phyloP scores from a whole-genome alignment of 2,888 invertebrate genomes.

The Alviniconcha strummeri region DNA sequence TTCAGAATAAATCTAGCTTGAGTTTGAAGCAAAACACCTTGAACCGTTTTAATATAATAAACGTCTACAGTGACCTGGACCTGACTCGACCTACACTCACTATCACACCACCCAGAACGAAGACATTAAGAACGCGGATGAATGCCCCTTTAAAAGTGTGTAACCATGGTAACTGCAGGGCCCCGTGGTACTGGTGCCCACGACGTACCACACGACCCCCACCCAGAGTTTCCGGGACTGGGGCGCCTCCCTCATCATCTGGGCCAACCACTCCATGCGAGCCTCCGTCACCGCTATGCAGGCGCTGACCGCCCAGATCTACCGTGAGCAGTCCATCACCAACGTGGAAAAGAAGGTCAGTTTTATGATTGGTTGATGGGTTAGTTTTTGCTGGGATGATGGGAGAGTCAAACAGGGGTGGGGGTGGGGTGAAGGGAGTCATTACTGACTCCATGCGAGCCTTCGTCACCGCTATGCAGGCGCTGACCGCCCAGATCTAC shows the following conservation, averaged over 20 bases:
- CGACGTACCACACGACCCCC: slow-evolving; percentile 74
- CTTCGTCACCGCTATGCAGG: slow-evolving; percentile 73
- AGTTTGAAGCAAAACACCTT: too few relatives aligned
- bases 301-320: slow-evolving; percentile 67
- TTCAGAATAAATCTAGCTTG: too few relatives aligned
- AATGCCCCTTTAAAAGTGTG: not conserved
- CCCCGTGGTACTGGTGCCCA: slow-evolving; percentile 75
- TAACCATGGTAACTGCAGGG: slow-evolving; percentile 52
- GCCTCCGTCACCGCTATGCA: slow-evolving; percentile 74
- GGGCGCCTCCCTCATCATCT: slow-evolving; percentile 73
- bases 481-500: slow-evolving; percentile 67
- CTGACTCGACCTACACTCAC: not conserved
- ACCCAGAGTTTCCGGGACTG: slow-evolving; percentile 71
- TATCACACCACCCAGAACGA: not conserved
- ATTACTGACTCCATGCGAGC: slow-evolving; percentile 73
- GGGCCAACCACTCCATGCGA: slow-evolving; percentile 75
- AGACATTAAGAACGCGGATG: not conserved
- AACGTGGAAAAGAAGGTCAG: slow-evolving; percentile 71
- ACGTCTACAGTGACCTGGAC: too few relatives aligned
- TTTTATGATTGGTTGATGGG: not conserved
- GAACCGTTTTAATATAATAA: too few relatives aligned
- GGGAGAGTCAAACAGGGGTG: not conserved
- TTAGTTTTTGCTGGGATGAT: not conserved
- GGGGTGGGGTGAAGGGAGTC: too few relatives aligned
- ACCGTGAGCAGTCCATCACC: slow-evolving; percentile 68